Evolutionary conservation across 2,888 invertebrate genomes (phyloP).

Genomic region (Psylliodes chrysocephalus): DNA sequence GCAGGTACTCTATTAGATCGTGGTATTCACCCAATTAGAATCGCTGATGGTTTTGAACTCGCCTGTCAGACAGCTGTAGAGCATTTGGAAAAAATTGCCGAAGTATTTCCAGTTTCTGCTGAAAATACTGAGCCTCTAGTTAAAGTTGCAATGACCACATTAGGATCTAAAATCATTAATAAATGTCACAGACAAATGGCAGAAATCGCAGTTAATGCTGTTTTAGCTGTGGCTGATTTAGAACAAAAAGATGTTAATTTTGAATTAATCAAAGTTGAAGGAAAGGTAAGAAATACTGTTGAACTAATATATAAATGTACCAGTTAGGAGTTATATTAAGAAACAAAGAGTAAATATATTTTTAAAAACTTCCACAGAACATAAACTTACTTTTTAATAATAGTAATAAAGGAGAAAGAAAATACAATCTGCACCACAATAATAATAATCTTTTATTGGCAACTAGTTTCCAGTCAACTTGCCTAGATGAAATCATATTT

Average conservation of each 20-base stretch:
- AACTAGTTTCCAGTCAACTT: too few species aligned
- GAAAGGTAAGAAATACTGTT: conserved; percentile 73
- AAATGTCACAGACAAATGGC: conserved; percentile 98
- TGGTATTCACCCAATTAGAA: conserved; percentile 98
- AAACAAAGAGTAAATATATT: too few species aligned
- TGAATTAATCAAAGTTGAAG: conserved; percentile 98
- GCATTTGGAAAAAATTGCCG: conserved; percentile 88
- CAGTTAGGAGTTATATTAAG: too few species aligned
- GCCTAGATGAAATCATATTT: too few species aligned
- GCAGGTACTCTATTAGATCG: conserved; percentile 92
- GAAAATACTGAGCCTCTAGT: conserved; percentile 88
- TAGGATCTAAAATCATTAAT: conserved; percentile 98
- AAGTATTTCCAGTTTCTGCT: conserved; percentile 87
- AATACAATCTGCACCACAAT: too few species aligned
- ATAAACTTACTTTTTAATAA: too few species aligned
- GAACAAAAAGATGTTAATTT: conserved; percentile 97
- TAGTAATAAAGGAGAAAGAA: too few species aligned
- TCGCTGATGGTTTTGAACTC: conserved; percentile 98
- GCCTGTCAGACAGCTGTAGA: conserved; percentile 90
- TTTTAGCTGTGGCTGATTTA: conserved; percentile 95
- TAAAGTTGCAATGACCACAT: conserved; percentile 96
- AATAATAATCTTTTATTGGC: too few species aligned
- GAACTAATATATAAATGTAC: too few species aligned
- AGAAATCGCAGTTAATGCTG: conserved; percentile 97
- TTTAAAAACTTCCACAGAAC: too few species aligned